Base-by-base conservation (phyloP, 2,888 invertebrate genomes). In the Phalera bucephala region DNA sequence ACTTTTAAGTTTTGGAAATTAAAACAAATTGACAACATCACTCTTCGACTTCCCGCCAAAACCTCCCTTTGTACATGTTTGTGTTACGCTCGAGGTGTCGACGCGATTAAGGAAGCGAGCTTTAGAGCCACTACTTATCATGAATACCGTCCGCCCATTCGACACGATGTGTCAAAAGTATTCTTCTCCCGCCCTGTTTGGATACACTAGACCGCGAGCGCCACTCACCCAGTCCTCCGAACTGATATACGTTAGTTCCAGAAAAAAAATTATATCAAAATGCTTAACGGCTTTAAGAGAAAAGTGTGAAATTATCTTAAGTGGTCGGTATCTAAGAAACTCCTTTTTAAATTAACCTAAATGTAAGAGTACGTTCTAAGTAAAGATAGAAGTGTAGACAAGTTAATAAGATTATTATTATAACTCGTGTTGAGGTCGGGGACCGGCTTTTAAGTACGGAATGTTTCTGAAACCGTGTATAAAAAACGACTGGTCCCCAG, bases 341-440 rank as follows among this genome's bases (percentile, higher is more conserved):
- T 70, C 72, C 66, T 73, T 69, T 77, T 81, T 75, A 80, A 82
- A 75, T 80, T 77, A 75, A 69, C 61, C 72, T 80, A 76, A n/a
- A 79, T 78, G 72, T 86, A 87, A 87, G 84, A 83, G 85, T 84
- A 80, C 75, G 75, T 80, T 83, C 80, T 83, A 82, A 85, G 85
- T 87, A 83, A 86, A 85, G 85, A 85, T 86, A 82, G 79, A 80
- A 80, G 80, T 80, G 77, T 77, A 86, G 86, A 87, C 87, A 87
- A 82, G 84, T 85, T 86, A 86, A 89, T 88, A 87, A 86, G 86
- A 84, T 85, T 87, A 86, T 84, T 86, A 84, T 85, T 85, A 85
- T 81, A 81, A 77, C 74, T 75, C 73, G 72, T 66, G 76, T 66
- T 75, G 79, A 77, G 81, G 75, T 79, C 81, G 78, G 75, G 59